phyloP scores from a whole-genome alignment of 2,888 invertebrate genomes.

The Esperia sulphurella region DNA sequence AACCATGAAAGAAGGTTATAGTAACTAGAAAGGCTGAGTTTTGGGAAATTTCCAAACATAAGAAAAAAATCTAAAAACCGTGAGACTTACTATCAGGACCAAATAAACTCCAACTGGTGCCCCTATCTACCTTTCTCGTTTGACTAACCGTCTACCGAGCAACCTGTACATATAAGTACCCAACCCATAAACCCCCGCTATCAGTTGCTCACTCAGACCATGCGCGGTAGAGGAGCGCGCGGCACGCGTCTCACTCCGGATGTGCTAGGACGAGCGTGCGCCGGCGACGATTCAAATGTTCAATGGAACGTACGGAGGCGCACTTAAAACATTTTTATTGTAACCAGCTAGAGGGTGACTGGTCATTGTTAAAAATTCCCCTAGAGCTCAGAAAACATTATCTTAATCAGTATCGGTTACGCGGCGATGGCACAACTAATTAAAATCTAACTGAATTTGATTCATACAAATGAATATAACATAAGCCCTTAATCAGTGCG shows the following conservation, averaged over 20 bases:
- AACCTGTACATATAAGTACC: too few relatives aligned
- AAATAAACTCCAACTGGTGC: too few relatives aligned
- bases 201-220: conserved; percentile 19
- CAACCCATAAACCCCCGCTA: conserved; percentile 5
- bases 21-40: too few relatives aligned
- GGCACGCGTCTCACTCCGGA: conserved; percentile 65
- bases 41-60: too few relatives aligned
- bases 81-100: too few relatives aligned
- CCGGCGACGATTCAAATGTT: conserved; percentile 54
- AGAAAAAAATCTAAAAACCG: too few relatives aligned
- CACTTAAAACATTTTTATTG: conserved; percentile 78
- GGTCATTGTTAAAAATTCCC: conserved; percentile 46
- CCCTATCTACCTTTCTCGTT: too few relatives aligned
- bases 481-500: too few relatives aligned
- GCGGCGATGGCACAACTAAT: neutral
- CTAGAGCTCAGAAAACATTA: neutral
- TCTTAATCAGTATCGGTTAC: neutral
- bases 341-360: conserved; percentile 40
- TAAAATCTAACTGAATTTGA: too few relatives aligned
- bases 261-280: conserved; percentile 61
- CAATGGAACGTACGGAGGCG: conserved; percentile 75
- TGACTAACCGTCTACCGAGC: too few relatives aligned
- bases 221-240: conserved; percentile 18
- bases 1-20: too few relatives aligned
- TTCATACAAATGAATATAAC: too few relatives aligned